These are phyloP conservation scores for Recurvirostra avosetta DNA, from an alignment of 2,113 vertebrate genomes.

Conservation along the genomic window DNA sequence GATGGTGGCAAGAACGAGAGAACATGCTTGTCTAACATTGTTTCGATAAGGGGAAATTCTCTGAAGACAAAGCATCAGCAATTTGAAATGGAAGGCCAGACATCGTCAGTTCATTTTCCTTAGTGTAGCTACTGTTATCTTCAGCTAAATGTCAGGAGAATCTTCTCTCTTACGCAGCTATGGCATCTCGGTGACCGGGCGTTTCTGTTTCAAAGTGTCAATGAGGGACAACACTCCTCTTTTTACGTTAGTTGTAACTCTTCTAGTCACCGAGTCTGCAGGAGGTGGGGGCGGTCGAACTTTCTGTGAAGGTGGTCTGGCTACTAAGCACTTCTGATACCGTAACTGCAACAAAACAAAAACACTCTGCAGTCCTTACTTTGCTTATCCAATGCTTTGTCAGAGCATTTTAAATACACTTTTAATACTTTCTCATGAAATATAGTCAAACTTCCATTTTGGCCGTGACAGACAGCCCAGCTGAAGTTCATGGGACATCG, in stretches of 20 bases:
- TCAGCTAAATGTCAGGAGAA: not conserved
- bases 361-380: not conserved
- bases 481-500: not conserved
- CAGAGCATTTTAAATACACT: not conserved
- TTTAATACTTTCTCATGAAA: not conserved
- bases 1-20: slow-evolving; percentile 74
- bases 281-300: slow-evolving; percentile 82
- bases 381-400: not conserved
- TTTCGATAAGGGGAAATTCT: slow-evolving; percentile 59
- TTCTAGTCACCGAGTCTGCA: slow-evolving; percentile 88
- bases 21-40: slow-evolving; percentile 83
- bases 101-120: not conserved
- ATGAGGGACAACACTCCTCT: slow-evolving; percentile 94
- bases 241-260: slow-evolving; percentile 95
- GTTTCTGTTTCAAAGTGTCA: slow-evolving; percentile 99
- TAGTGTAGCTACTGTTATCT: slow-evolving; percentile 24
- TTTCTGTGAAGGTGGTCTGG: slow-evolving; percentile 88
- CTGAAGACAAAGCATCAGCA: slow-evolving; percentile 75
- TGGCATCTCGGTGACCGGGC: slow-evolving; percentile 85
- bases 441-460: not conserved
- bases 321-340: slow-evolving; percentile 98
- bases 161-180: slow-evolving; percentile 52
- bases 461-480: not conserved
- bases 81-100: slow-evolving; percentile 67
- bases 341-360: slow-evolving; percentile 81